phyloP scores from a whole-genome alignment of 2,888 invertebrate species.

The Aromia moschata region DNA sequence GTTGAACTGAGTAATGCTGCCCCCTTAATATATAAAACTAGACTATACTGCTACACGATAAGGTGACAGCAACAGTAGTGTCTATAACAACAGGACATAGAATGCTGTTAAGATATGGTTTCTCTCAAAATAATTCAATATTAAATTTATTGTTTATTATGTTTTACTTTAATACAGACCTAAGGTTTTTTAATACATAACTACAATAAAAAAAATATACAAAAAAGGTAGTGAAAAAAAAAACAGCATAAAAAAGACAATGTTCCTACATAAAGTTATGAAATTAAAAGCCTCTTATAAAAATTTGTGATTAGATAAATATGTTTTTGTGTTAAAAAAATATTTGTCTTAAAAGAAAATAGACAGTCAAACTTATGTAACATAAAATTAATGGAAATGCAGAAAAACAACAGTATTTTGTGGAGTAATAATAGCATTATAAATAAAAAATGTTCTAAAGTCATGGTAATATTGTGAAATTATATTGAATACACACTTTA shows the following conservation, averaged over 20 bases:
- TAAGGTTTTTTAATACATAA: conserved; percentile 4
- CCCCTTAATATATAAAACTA: too few species aligned
- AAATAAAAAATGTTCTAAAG: too few species aligned
- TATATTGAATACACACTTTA: too few species aligned
- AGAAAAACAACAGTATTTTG: too few species aligned
- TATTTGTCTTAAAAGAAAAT: too few species aligned
- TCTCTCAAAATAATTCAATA: conserved; percentile 10
- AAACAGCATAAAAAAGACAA: background rate
- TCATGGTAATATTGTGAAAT: too few species aligned
- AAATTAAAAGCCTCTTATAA: background rate
- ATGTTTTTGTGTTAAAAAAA: too few species aligned
- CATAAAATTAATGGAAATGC: too few species aligned
- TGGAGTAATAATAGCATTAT: too few species aligned
- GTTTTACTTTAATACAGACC: conserved; percentile 4
- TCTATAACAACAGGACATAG: background rate
- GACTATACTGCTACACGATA: conserved; percentile 9
- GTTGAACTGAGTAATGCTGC: too few species aligned
- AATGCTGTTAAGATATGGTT: background rate
- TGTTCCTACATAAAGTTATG: background rate
- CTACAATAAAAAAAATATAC: background rate
- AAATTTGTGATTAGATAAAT: background rate
- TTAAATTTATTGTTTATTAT: background rate
- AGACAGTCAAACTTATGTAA: too few species aligned
- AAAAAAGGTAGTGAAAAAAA: background rate
- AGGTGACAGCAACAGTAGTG: conserved; percentile 7